Evolutionary conservation across 2,113 vertebrate species (phyloP).

Genomic region (Equus quagga): DNA sequence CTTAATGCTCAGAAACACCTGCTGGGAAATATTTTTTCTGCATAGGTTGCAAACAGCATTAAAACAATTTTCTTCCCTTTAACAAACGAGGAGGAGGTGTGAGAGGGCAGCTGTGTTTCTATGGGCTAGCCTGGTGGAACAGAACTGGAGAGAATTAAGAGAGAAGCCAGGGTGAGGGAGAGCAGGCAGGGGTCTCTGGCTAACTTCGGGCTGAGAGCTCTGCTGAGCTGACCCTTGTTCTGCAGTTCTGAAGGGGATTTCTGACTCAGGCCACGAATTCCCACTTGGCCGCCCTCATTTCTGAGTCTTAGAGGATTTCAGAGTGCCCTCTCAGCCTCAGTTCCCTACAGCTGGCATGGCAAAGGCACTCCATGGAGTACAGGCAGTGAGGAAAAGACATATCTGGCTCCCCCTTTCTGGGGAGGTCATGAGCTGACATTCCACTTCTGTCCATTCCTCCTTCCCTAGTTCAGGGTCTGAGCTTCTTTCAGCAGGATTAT

Average conservation of each 20-base stretch:
- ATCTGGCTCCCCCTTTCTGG: not conserved
- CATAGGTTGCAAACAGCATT: conserved; percentile 63
- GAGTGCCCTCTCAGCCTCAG: not conserved
- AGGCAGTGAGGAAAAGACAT: not conserved
- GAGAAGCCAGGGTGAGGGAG: not conserved
- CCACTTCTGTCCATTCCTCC: not conserved
- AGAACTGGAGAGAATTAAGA: not conserved
- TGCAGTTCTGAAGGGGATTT: not conserved
- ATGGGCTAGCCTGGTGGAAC: not conserved
- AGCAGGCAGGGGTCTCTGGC: not conserved
- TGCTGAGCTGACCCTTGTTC: not conserved
- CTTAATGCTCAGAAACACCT: conserved; percentile 74
- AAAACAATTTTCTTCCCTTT: conserved; percentile 69
- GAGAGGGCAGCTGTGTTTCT: not conserved
- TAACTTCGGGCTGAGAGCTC: not conserved
- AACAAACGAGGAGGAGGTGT: not conserved
- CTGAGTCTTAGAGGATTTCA: not conserved
- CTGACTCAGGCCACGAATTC: conserved; percentile 32
- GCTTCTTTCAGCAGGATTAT: not conserved
- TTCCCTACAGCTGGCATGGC: not conserved
- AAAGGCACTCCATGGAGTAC: not conserved
- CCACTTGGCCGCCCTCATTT: conserved; percentile 30
- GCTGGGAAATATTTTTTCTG: conserved; percentile 72
- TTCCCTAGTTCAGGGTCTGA: not conserved
- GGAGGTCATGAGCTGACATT: not conserved